These are phyloP conservation scores for Hyles lineata DNA, from an alignment of 2,888 invertebrate species.

Conservation along the genomic window DNA sequence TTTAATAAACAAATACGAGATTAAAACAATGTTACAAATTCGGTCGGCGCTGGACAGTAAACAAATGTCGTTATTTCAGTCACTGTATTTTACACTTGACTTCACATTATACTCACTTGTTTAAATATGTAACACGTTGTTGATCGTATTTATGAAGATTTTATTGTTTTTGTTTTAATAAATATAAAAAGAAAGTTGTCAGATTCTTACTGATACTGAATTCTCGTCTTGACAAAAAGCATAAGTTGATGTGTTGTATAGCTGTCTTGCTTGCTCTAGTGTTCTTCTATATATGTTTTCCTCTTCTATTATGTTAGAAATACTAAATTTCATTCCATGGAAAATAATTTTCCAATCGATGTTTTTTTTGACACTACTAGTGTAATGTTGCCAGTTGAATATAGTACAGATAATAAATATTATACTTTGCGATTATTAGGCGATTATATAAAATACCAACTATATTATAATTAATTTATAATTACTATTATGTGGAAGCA, in stretches of 20 bases:
- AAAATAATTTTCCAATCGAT: background rate
- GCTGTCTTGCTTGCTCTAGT: background rate
- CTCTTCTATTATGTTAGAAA: background rate
- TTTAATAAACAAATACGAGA: background rate
- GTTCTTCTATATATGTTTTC: no score
- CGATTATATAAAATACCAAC: background rate
- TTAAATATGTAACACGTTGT: background rate
- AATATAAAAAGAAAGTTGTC: conserved; percentile 19
- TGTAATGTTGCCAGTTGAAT: background rate
- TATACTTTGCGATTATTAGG: no score
- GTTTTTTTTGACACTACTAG: background rate
- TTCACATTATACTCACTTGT: background rate
- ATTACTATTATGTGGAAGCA: no score
- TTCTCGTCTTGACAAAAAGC: background rate
- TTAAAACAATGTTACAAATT: background rate
- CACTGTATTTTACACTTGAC: background rate
- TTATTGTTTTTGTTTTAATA: background rate
- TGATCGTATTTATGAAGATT: background rate
- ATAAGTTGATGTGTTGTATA: background rate
- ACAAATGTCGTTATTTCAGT: background rate
- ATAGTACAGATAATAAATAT: background rate
- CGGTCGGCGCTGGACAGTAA: background rate
- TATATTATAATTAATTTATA: no score
- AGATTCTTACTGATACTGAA: background rate
- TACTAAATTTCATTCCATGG: background rate